Evolutionary conservation across 1,140 invertebrate genomes (phyloP), one percentile per base, ranked within the genome.

Genomic region (Diabrotica virgifera): DNA sequence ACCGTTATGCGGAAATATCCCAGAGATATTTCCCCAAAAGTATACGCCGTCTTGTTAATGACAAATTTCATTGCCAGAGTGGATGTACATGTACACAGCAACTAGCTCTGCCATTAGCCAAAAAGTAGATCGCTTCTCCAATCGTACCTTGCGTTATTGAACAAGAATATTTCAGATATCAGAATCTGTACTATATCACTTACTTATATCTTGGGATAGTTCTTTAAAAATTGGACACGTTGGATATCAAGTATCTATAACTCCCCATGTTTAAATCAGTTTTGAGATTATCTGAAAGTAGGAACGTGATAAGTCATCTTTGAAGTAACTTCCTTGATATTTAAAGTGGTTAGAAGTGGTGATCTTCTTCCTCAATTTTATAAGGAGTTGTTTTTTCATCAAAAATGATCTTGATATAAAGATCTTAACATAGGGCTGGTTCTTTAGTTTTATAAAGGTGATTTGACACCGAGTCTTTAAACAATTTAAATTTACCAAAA

Each of bases 51-150:
- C 76, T 63, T 72, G 60, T 24, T 76, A 52, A 62, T 77, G 76
- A 61, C 75, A 74, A 12, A 82, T 82, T 75, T 86, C 84, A 67
- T 80, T 82, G 35, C 85, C 85, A 38, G 82, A 82, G 8, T 81
- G 77, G 2, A n/a, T n/a, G 85, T 85, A 11, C n/a, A n/a, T n/a
- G n/a, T 82, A 77, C 37, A 85, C 77, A 5, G 82, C 81, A 0
- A 85, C 83, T 5, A 82, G n/a, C n/a, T n/a, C n/a, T 83, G 36
- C 85, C 85, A 52, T 73, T 80, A 0, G 80, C 78, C 6, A 86
- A 73, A 64, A 86, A 85, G 69, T 80, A 86, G 83, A 86, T 85
- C 64, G 81, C 84, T 52, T 85, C 81, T 10, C 84, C 85, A n/a
- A 79, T 73, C 11, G 78, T 78, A 0, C 82, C 82, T 5, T 13